Percentiles rank a stretch among this genome's conserved stretches.
Evolutionary conservation across 2,797 vertebrate species (phyloP).

Genomic region (Acipenser ruthenus): DNA sequence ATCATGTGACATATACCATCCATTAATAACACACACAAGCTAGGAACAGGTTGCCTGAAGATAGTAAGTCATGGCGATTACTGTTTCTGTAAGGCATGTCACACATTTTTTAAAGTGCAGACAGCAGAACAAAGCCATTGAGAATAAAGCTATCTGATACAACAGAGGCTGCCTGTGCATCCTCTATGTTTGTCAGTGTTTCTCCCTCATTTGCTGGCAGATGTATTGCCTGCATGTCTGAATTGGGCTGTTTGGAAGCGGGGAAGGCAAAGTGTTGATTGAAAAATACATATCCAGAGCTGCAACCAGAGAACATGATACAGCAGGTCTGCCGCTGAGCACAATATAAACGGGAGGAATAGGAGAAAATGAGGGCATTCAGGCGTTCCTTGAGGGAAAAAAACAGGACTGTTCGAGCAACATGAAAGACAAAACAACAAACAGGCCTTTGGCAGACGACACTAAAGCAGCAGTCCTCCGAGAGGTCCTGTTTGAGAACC

Average conservation of each 20-base stretch:
- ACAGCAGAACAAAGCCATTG: slow-evolving; percentile 2
- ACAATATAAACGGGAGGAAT: too few relatives aligned
- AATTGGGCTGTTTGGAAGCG: too few relatives aligned
- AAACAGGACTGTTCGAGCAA: too few relatives aligned
- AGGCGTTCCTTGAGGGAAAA: slow-evolving; percentile 12
- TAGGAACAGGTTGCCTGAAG: background rate
- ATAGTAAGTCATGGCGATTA: background rate
- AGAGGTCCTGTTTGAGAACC: too few relatives aligned
- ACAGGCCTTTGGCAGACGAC: too few relatives aligned
- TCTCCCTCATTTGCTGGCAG: background rate
- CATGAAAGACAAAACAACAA: too few relatives aligned
- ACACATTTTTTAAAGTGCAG: background rate
- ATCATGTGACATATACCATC: background rate
- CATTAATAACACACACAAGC: background rate
- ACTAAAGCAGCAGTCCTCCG: too few relatives aligned
- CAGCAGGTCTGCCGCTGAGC: slow-evolving; percentile 18
- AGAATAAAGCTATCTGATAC: background rate
- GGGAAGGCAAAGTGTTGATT: slow-evolving; percentile 19
- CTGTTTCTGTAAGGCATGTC: background rate
- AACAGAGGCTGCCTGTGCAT: background rate
- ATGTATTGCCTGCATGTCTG: background rate
- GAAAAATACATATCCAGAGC: slow-evolving; percentile 26
- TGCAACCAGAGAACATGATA: slow-evolving; percentile 10
- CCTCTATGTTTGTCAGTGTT: background rate
- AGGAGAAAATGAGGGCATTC: slow-evolving; percentile 3